Base-by-base conservation (phyloP, 2,113 vertebrate genomes). In the Gallinago undulata region DNA sequence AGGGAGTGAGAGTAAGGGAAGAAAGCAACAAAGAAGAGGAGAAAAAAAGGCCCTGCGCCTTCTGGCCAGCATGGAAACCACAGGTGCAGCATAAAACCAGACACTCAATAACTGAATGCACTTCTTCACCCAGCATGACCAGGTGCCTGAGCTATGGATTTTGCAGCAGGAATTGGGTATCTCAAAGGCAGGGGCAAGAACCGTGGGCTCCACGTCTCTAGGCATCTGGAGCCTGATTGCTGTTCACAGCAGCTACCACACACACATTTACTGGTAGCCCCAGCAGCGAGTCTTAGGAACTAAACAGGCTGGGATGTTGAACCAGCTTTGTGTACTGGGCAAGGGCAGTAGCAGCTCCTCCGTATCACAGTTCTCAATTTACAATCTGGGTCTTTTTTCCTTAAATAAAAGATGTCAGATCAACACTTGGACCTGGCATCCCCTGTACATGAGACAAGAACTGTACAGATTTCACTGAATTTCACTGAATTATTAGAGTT, bases 131-230 rank as follows among this genome's bases (percentile, higher is more conserved):
- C 16, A n/a, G 53, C 37, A 45, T 5, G 9, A 33, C 23, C n/a
- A 77, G 45, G 13, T 6, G 10, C 37, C 47, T 21, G 39, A 83
- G 70, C 56, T 84, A 41, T 22, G 48, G 48, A 31, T 35, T 63
- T 30, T 63, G 63, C 0, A 0, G 39, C 41, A 63, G 39, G 25
- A 70, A 43, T 23, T 7, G 0, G n/a, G 48, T 35, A n/a, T 27
- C n/a, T 31, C 41, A 72, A 57, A 27, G 43, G 66, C 13, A 21
- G 33, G 21, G 0, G 1, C 9, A 47, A 39, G 57, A n/a, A 47
- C 13, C 0, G 0, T 0, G 1, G 47, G 28, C 28, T 86, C 53
- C 21, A 13, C 19, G 18, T 16, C 24, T 8, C 37, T 27, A 39
- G 23, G 47, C n/a, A 22, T 2, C 37, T 53, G 51, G 27, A 56